Percentiles rank a stretch among this genome's conserved stretches.
These are phyloP conservation scores for Probaryconus sp. DNA, from an alignment of 1,140 invertebrate species.

Conservation along the genomic window DNA sequence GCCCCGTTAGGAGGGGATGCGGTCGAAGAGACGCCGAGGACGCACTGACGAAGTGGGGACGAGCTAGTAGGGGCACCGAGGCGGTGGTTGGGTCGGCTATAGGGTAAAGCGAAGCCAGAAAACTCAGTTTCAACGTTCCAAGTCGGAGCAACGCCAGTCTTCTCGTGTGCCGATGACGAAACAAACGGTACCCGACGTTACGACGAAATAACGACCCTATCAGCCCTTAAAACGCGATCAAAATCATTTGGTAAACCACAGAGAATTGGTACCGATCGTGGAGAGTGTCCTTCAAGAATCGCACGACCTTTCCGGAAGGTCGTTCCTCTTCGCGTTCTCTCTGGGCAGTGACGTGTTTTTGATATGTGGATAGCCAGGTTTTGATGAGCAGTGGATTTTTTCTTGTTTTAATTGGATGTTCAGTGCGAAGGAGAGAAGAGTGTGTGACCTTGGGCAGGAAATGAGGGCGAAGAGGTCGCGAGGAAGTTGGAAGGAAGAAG, in stretches of 20 bases:
- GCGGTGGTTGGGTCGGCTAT: conserved; percentile 50
- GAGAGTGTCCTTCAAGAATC: conserved; percentile 5
- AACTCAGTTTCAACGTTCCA: conserved; percentile 74
- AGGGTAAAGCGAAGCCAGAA: conserved; percentile 74
- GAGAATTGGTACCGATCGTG: neutral
- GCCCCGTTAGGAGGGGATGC: conserved; percentile 37
- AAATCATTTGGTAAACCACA: too few species aligned
- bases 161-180: conserved; percentile 47
- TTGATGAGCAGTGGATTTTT: too few species aligned
- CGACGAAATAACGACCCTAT: too few species aligned
- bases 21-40: conserved; percentile 47
- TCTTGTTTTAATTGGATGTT: too few species aligned
- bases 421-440: too few species aligned
- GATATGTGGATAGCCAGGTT: too few species aligned
- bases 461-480: conserved; percentile 24
- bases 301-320: neutral
- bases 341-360: neutral
- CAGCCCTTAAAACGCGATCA: too few species aligned
- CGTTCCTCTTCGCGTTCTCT: too few species aligned
- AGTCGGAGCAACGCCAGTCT: conserved; percentile 68
- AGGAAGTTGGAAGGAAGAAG: neutral
- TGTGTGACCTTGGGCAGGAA: conserved; percentile 42
- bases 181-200: neutral
- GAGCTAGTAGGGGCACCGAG: conserved; percentile 27
- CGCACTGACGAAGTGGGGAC: conserved; percentile 43